Percentiles rank a stretch among this genome's conserved stretches.
Conservation (phyloP, 2,888 invertebrate genomes). For the Drosophila falleni region DNA sequence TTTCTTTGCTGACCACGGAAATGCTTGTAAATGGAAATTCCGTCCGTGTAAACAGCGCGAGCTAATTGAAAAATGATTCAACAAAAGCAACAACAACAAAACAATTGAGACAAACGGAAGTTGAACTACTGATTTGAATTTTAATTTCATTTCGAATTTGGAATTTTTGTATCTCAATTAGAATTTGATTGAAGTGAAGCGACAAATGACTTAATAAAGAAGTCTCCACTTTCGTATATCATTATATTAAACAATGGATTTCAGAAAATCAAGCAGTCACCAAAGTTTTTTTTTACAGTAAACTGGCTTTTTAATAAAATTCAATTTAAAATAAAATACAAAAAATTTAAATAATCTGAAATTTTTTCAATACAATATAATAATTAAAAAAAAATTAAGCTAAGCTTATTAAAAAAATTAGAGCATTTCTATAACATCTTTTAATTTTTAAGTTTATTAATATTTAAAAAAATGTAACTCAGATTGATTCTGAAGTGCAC, state of each 20-base stretch:
- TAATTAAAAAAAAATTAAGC: too few relatives aligned
- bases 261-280: too few relatives aligned
- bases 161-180: conserved; percentile 19
- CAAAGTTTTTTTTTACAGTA: too few relatives aligned
- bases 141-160: conserved; percentile 20
- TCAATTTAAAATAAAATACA: too few relatives aligned
- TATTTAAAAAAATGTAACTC: too few relatives aligned
- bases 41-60: conserved; percentile 52
- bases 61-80: conserved; percentile 60
- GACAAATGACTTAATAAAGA: conserved; percentile 2
- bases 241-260: not conserved
- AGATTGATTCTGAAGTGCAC: too few relatives aligned
- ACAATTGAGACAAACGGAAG: conserved; percentile 34
- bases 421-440: too few relatives aligned
- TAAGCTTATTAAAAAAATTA: too few relatives aligned
- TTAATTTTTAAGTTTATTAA: too few relatives aligned
- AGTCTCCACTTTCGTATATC: not conserved
- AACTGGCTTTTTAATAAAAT: too few relatives aligned
- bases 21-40: conserved; percentile 63
- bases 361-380: too few relatives aligned
- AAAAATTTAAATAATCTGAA: too few relatives aligned
- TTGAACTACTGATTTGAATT: conserved; percentile 32
- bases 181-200: conserved; percentile 1
- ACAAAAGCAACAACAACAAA: conserved; percentile 20
- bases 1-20: conserved; percentile 52